A percentile compares a stretch with the other conserved stretches of the same genome.
Evolutionary conservation across 2,888 invertebrate species (phyloP).

Genomic region (Pachydiplax longipennis): DNA sequence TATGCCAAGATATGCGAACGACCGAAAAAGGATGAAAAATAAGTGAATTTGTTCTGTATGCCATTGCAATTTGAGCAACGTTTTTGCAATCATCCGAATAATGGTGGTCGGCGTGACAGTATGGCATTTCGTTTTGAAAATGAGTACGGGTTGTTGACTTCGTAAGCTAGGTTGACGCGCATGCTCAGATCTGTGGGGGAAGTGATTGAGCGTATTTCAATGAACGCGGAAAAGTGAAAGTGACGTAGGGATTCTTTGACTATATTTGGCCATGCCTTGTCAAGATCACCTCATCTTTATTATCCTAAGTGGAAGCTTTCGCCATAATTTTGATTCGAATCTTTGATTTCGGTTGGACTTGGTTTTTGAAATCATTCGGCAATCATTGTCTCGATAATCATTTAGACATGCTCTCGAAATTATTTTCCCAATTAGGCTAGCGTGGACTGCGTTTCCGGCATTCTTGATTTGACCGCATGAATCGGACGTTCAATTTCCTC

Average conservation of each 20-base stretch:
- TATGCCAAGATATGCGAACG: not conserved
- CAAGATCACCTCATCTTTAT: not conserved
- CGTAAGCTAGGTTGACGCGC: constrained; percentile 4
- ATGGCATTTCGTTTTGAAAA: not conserved
- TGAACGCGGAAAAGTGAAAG: constrained; percentile 27
- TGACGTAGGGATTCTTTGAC: constrained; percentile 20
- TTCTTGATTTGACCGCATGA: too few relatives aligned
- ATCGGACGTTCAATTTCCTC: too few relatives aligned
- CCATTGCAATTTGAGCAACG: not conserved
- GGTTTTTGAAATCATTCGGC: too few relatives aligned
- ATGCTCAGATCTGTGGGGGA: constrained; percentile 6
- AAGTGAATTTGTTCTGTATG: not conserved
- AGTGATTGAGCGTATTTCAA: constrained; percentile 38
- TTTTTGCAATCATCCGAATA: not conserved
- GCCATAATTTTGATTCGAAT: too few relatives aligned
- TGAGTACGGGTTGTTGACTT: constrained; percentile 32
- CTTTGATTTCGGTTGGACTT: too few relatives aligned
- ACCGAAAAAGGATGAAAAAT: not conserved
- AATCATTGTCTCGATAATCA: too few relatives aligned
- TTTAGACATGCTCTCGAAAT: too few relatives aligned
- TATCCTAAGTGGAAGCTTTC: too few relatives aligned
- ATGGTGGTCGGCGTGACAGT: not conserved
- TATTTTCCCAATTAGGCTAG: too few relatives aligned
- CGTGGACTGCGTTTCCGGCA: too few relatives aligned
- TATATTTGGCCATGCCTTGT: constrained; percentile 37